Percentiles rank a stretch among this genome's conserved stretches.
Evolutionary conservation across 2,797 vertebrate species (phyloP).

Genomic region (Nothura maculosa): DNA sequence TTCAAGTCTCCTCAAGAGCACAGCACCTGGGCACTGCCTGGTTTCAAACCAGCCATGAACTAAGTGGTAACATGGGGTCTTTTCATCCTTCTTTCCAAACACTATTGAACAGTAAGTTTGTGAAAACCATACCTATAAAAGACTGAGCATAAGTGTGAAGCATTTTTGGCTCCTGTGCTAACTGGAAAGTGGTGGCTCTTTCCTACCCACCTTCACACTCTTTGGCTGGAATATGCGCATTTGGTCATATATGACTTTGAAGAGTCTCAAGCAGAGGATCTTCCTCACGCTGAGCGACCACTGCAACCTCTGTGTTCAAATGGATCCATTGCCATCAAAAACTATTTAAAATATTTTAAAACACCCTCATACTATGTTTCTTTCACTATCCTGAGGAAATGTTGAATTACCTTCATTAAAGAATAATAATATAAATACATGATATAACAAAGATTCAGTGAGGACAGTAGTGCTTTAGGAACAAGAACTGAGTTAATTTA

Average conservation of each 20-base stretch:
- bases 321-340: background rate
- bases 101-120: background rate
- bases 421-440: background rate
- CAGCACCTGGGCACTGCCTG: conserved; percentile 10
- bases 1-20: background rate
- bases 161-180: background rate
- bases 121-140: background rate
- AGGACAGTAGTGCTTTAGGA: background rate
- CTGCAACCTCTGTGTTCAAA: background rate
- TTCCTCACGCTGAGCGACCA: background rate
- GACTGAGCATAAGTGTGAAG: background rate
- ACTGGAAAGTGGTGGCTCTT: background rate
- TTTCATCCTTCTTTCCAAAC: background rate
- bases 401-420: background rate
- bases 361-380: background rate
- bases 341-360: background rate
- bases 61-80: background rate
- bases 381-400: background rate
- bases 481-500: background rate
- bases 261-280: background rate
- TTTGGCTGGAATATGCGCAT: no score
- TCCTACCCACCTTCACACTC: background rate
- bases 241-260: background rate
- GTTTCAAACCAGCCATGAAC: background rate
- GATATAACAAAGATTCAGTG: background rate